Conservation (phyloP, 2,797 vertebrate species). For the Falco berigora region DNA sequence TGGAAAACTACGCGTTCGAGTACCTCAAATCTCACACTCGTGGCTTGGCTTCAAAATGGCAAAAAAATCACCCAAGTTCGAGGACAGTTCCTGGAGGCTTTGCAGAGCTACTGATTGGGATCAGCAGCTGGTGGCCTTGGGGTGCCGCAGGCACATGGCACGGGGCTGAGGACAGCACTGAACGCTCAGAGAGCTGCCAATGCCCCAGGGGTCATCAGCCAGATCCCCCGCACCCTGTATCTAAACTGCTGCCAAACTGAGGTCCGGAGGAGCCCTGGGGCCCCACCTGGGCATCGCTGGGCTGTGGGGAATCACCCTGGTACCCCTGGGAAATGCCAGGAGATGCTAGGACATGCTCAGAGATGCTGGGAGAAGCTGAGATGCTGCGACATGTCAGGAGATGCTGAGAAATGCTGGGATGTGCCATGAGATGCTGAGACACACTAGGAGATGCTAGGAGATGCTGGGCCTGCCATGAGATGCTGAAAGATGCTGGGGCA, state of each 20-base stretch:
- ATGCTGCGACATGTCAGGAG: not conserved
- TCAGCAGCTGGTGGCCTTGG: fast-evolving
- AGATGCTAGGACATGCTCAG: not conserved
- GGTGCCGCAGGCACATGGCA: not conserved
- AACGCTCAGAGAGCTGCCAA: fast-evolving
- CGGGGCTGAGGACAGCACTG: not conserved
- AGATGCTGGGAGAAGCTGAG: not conserved
- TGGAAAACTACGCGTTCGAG: fast-evolving
- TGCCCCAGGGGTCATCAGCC: not conserved
- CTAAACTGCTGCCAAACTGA: not conserved
- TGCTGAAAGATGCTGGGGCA: no score
- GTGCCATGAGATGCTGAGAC: not conserved
- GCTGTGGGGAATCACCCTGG: not conserved
- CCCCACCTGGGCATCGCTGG: fast-evolving
- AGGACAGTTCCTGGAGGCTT: not conserved
- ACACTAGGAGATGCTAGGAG: not conserved
- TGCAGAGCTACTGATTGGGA: not conserved
- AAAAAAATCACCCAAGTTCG: not conserved
- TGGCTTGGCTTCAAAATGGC: not conserved
- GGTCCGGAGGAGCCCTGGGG: not conserved
- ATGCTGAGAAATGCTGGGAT: not conserved
- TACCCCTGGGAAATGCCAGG: not conserved
- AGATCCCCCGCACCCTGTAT: fast-evolving
- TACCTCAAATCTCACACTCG: not conserved
- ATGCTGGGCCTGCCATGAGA: not conserved